These are phyloP conservation scores for Centropyge bicolor DNA, from an alignment of 2,797 vertebrate genomes.

Conservation along the genomic window DNA sequence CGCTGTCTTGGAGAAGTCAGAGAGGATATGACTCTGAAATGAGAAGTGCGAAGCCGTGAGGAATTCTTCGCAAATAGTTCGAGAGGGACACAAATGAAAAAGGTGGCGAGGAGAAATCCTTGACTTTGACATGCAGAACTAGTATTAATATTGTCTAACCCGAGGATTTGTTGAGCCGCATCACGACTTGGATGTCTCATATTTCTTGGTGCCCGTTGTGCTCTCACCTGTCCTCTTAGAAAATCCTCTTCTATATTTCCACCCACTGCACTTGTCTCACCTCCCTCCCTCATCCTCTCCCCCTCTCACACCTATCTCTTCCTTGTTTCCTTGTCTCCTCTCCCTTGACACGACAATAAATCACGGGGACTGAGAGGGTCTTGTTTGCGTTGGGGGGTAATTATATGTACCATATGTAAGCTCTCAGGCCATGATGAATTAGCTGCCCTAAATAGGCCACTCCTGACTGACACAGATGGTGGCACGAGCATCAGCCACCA, in stretches of 20 bases:
- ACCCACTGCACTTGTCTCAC: constrained; percentile 28
- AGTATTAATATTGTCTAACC: constrained; percentile 47
- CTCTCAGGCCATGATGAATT: constrained; percentile 86
- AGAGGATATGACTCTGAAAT: constrained; percentile 47
- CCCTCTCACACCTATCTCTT: constrained; percentile 50
- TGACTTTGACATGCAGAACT: constrained; percentile 46
- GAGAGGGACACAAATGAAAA: constrained; percentile 47
- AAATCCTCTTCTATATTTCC: constrained; percentile 48
- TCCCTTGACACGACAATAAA: constrained; percentile 82
- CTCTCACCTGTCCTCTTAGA: constrained; percentile 40
- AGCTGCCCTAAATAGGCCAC: constrained; percentile 84
- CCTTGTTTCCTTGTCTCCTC: constrained; percentile 54
- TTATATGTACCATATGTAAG: constrained; percentile 84
- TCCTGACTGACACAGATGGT: constrained; percentile 82
- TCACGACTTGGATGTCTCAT: constrained; percentile 22
- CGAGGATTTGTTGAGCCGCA: constrained; percentile 31
- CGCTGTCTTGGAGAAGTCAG: constrained; percentile 40
- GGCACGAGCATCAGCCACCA: constrained; percentile 62
- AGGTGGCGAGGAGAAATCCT: constrained; percentile 33
- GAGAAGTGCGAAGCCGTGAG: constrained; percentile 29
- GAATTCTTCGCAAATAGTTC: constrained; percentile 49
- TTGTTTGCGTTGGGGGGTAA: constrained; percentile 85
- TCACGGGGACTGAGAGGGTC: constrained; percentile 76
- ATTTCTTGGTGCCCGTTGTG: constrained; percentile 17
- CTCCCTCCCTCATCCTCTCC: constrained; percentile 11